A percentile compares a stretch with the other conserved stretches of the same genome.
Evolutionary conservation across 2,797 vertebrate genomes (phyloP).

Genomic region (Enteromius paludinosus): DNA sequence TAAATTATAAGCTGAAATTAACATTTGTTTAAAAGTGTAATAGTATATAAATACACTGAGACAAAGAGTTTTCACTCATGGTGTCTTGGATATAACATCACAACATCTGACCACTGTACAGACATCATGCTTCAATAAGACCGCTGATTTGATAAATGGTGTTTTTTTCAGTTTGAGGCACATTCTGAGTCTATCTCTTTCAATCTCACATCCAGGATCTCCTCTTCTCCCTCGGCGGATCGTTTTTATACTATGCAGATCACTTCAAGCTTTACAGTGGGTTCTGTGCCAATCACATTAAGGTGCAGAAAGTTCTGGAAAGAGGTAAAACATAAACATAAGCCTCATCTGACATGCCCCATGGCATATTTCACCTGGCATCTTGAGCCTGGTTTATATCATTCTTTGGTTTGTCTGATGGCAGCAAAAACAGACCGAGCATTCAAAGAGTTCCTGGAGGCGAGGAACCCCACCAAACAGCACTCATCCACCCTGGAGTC

Average conservation of each 20-base stretch:
- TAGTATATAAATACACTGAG: neutral
- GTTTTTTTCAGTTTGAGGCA: slow-evolving; percentile 3
- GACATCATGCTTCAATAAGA: neutral
- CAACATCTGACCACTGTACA: neutral
- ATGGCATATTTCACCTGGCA: neutral
- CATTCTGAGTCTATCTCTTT: neutral
- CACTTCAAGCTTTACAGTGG: slow-evolving; percentile 98
- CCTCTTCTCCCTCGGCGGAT: slow-evolving; percentile 91
- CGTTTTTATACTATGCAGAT: slow-evolving; percentile 95
- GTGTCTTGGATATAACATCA: neutral
- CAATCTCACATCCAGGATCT: slow-evolving; percentile 78
- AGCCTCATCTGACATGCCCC: neutral
- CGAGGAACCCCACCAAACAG: slow-evolving; percentile 92
- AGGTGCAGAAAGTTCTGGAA: slow-evolving; percentile 95
- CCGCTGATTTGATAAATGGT: neutral
- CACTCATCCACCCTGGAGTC: slow-evolving; percentile 95
- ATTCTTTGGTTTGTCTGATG: neutral
- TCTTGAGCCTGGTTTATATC: neutral
- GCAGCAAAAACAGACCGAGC: slow-evolving; percentile 90
- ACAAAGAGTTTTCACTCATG: neutral
- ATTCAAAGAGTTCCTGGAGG: slow-evolving; percentile 91
- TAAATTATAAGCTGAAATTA: too few species aligned
- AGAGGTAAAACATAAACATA: slow-evolving; percentile 79
- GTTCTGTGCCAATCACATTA: slow-evolving; percentile 95
- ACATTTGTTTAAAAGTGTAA: too few species aligned